A percentile compares a stretch with the other conserved stretches of the same genome.
These are phyloP conservation scores for Phaetusa simplex DNA, from an alignment of 2,113 vertebrate genomes.

Conservation along the genomic window DNA sequence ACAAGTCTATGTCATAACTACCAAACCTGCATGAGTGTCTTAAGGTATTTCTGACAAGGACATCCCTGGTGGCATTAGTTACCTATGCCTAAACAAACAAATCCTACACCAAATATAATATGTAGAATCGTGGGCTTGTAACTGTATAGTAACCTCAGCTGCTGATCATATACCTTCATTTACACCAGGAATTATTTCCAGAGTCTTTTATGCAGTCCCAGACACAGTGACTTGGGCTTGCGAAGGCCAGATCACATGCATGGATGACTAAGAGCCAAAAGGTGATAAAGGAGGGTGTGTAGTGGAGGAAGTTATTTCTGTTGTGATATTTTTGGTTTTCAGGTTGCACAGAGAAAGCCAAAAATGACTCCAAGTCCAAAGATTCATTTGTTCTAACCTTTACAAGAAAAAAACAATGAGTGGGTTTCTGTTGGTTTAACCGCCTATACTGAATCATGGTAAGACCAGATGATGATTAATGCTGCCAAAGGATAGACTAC, in stretches of 20 bases:
- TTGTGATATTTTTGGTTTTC: not conserved
- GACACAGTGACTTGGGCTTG: not conserved
- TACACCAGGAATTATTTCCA: not conserved
- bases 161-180: not conserved
- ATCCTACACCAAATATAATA: not conserved
- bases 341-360: not conserved
- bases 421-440: not conserved
- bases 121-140: not conserved
- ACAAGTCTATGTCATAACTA: not conserved
- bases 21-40: not conserved
- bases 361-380: not conserved
- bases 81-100: not conserved
- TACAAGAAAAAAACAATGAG: not conserved
- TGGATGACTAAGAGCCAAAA: not conserved
- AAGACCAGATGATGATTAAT: not conserved
- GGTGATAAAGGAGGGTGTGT: not conserved
- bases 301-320: not conserved
- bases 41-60: not conserved
- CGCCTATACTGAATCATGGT: not conserved
- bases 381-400: not conserved
- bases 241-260: not conserved
- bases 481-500: not conserved
- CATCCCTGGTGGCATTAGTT: not conserved
- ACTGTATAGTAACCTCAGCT: not conserved
- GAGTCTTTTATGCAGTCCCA: not conserved